These are phyloP conservation scores for Glossosoma conforme DNA, from an alignment of 1,140 invertebrate species.

Conservation along the genomic window DNA sequence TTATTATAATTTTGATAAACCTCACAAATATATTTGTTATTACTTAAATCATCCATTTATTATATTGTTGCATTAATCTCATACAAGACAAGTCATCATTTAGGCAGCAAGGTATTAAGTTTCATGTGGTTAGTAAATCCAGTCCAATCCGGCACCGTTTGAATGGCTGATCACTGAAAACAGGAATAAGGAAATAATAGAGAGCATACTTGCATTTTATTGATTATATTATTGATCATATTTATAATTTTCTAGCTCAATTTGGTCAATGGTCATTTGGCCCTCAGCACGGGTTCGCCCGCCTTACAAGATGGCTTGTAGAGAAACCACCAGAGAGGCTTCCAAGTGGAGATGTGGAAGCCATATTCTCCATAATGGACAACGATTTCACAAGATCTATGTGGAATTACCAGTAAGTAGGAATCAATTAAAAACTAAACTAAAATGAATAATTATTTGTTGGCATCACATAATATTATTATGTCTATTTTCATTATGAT, in stretches of 20 bases:
- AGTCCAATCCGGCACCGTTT: too few species aligned
- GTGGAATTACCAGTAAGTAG: slow-evolving; percentile 84
- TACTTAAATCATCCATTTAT: too few species aligned
- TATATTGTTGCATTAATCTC: too few species aligned
- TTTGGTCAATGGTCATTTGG: slow-evolving; percentile 91
- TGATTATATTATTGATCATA: background rate
- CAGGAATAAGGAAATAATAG: too few species aligned
- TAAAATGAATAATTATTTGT: background rate
- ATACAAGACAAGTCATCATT: too few species aligned
- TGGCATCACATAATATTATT: slow-evolving; percentile 1
- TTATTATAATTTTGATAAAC: too few species aligned
- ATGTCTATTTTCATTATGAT: slow-evolving; percentile 16
- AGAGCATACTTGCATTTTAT: too few species aligned
- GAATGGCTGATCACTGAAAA: too few species aligned
- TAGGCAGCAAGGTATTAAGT: too few species aligned
- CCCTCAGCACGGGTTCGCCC: slow-evolving; percentile 91
- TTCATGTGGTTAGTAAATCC: too few species aligned
- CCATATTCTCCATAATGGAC: slow-evolving; percentile 86
- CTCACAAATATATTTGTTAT: too few species aligned
- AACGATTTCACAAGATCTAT: slow-evolving; percentile 87
- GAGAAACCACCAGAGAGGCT: slow-evolving; percentile 82
- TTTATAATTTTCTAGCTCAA: slow-evolving; percentile 65
- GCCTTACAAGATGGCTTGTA: slow-evolving; percentile 84
- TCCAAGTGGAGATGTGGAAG: slow-evolving; percentile 84
- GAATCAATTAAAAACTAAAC: background rate